A percentile compares a stretch with the other conserved stretches of the same genome.
These are phyloP conservation scores for Erythrocercus mccallii DNA, from an alignment of 2,113 vertebrate genomes.

Conservation along the genomic window DNA sequence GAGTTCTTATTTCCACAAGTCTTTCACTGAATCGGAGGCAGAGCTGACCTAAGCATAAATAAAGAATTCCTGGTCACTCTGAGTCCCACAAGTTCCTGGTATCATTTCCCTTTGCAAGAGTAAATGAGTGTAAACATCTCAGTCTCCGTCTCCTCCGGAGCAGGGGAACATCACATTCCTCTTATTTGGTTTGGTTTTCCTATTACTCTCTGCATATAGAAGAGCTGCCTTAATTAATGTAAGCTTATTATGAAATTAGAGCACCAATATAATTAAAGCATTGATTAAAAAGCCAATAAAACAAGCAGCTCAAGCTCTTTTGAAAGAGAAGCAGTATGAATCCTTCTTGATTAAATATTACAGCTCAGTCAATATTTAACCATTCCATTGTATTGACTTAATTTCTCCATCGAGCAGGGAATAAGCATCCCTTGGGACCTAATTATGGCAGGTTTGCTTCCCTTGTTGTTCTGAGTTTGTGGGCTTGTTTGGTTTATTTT, in stretches of 20 bases:
- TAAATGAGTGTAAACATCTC: neutral
- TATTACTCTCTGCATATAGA: neutral
- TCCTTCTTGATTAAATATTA: conserved; percentile 56
- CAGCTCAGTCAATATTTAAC: conserved; percentile 52
- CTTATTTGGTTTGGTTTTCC: conserved; percentile 10
- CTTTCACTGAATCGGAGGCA: neutral
- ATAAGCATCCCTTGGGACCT: neutral
- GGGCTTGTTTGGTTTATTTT: neutral
- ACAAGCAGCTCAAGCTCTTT: conserved; percentile 20
- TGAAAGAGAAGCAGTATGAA: conserved; percentile 36
- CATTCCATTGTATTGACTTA: conserved; percentile 38
- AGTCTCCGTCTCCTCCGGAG: neutral
- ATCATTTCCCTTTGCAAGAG: neutral
- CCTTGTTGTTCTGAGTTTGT: neutral
- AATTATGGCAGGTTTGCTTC: conserved; percentile 20
- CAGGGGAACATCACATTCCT: neutral
- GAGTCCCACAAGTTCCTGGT: neutral
- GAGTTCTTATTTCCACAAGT: neutral
- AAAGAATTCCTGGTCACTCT: neutral
- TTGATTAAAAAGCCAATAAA: conserved; percentile 58
- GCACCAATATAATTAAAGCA: conserved; percentile 51
- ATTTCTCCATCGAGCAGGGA: neutral
- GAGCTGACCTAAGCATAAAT: neutral
- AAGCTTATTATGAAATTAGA: conserved; percentile 56
- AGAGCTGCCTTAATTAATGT: conserved; percentile 53